A percentile compares a stretch with the other conserved stretches of the same genome.
Conservation (phyloP, 2,888 invertebrate species). For the Bruchidius siliquastri region DNA sequence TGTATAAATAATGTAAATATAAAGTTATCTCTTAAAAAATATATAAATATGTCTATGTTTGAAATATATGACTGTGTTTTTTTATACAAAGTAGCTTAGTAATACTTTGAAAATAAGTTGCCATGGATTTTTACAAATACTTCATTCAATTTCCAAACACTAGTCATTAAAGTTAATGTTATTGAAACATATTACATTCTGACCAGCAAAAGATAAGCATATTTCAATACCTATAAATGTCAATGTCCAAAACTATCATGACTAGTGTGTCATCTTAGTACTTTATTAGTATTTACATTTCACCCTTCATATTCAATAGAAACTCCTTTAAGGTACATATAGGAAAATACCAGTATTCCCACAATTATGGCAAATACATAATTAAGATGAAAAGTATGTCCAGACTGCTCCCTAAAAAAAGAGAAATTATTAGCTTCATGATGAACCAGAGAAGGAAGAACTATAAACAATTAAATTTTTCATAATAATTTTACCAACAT, state of each 20-base stretch:
- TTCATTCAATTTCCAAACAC: background rate
- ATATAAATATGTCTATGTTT: background rate
- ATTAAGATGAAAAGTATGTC: conserved; percentile 47
- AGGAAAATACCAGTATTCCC: conserved; percentile 47
- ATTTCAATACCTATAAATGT: no score
- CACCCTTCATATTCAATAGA: conserved; percentile 25
- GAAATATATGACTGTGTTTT: background rate
- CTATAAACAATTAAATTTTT: no score
- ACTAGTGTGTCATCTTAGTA: background rate
- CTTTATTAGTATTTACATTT: background rate
- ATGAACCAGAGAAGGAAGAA: no score
- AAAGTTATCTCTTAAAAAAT: background rate
- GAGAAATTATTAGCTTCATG: no score
- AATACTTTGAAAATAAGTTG: background rate
- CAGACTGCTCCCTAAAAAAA: conserved; percentile 39
- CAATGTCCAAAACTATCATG: background rate
- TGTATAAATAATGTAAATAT: background rate
- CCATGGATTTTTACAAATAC: background rate
- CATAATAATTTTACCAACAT: no score
- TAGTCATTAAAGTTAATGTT: no score
- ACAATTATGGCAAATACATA: conserved; percentile 50
- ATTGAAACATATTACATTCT: no score
- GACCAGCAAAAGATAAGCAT: no score
- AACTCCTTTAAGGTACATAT: conserved; percentile 43
- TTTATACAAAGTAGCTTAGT: background rate